Evolutionary conservation across 2,797 vertebrate genomes (phyloP), one percentile per base, ranked within the genome.

Genomic region (Onychomys leucogaster): DNA sequence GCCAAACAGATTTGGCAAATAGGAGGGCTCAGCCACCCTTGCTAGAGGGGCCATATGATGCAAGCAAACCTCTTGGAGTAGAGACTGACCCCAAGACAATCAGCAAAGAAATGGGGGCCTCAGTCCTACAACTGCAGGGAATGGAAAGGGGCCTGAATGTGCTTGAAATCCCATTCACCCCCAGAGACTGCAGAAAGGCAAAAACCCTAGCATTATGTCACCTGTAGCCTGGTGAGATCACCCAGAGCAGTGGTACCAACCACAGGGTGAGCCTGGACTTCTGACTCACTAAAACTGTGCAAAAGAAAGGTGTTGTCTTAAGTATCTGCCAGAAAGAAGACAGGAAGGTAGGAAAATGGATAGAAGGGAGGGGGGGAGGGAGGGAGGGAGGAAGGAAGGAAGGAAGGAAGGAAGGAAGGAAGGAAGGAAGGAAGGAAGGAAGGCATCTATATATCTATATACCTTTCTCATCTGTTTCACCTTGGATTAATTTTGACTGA

Each of bases 311-410:
- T 19, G 32, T 34, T 21, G 23, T 78, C 65, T 49, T 25, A 69
- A 92, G 21, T 37, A 52, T 77, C 43, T 89, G 27, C 10, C 59
- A 52, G 59, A 13, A 37, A 32, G 12, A 2, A 55, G 1, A 1
- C 2, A 14, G 5, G 13, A 3, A 13, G 2, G 78, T 8, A 5
- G 1, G 7, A 17, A 23, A 17, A 9, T 32, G 9, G 16, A 2
- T 5, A 9, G 17, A 11, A 21, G 1, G 17, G 6, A n/a, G 6
- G 52, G 29, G n/a, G 4, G 4, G 2, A n/a, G 23, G 25, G 1
- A 32, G 11, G 37, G 19, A 80, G 1, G 10, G 1, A 80, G 9
- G 19, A 3, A 52, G 29, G 10, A 1, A 57, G 49, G 10, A 0
- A 76, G 34, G 55, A 1, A 4, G 19, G 19, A 12, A 23, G 1